Conservation (phyloP, 2,113 vertebrate species). For the Atractosteus spatula region DNA sequence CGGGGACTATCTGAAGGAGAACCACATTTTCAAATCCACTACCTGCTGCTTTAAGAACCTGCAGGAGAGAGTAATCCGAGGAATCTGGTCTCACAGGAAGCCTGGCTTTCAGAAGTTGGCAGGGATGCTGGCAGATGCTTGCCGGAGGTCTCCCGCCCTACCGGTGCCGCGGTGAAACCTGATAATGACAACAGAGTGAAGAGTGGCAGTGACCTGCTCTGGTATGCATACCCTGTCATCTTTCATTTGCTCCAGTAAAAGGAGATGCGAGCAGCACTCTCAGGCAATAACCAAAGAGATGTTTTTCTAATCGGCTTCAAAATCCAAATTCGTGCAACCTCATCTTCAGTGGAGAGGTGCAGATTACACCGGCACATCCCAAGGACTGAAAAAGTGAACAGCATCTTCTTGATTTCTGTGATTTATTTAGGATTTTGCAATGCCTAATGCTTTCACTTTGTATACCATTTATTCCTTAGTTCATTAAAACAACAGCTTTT, state of each 20-base stretch:
- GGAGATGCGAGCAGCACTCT: not conserved
- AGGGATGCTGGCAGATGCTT: not conserved
- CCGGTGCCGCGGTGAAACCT: not conserved
- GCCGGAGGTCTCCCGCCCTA: not conserved
- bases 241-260: not conserved
- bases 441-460: no score
- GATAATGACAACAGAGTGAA: not conserved
- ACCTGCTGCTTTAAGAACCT: not conserved
- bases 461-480: no score
- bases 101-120: not conserved
- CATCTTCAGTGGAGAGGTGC: no score
- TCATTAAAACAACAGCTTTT: no score
- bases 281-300: not conserved
- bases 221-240: conserved; percentile 25
- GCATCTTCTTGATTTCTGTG: no score
- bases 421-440: no score
- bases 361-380: no score
- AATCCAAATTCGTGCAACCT: no score
- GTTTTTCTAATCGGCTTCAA: no score
- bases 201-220: not conserved
- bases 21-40: not conserved
- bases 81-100: not conserved
- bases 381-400: no score
- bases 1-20: no score
- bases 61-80: not conserved